Evolutionary conservation across 2,888 invertebrate species (phyloP).

Genomic region (Caenorhabditis doughertyi): DNA sequence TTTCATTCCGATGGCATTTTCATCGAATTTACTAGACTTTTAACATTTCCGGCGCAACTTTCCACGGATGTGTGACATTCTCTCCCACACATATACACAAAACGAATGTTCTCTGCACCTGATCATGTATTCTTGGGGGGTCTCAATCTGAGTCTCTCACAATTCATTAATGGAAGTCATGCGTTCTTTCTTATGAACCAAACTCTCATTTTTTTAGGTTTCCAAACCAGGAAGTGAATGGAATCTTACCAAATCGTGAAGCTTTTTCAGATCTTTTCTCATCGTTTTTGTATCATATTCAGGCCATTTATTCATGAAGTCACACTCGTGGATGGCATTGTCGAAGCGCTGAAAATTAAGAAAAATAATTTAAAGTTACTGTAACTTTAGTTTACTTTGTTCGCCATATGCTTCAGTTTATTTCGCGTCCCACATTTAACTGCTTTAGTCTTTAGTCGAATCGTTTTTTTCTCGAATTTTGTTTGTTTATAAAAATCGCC

Average conservation of each 20-base stretch:
- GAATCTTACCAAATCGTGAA: slow-evolving; percentile 52
- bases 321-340: slow-evolving; percentile 53
- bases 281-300: slow-evolving; percentile 21
- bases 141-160: no score
- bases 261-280: slow-evolving; percentile 32
- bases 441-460: background rate
- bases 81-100: no score
- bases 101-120: no score
- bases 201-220: background rate
- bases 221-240: slow-evolving; percentile 1
- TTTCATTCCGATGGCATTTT: background rate
- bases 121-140: no score
- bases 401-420: no score
- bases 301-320: slow-evolving; percentile 65
- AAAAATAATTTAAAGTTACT: background rate
- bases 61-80: background rate
- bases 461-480: background rate
- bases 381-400: no score
- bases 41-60: background rate
- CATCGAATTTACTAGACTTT: background rate
- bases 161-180: no score
- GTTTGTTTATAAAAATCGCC: slow-evolving; percentile 17
- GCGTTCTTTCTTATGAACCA: no score
- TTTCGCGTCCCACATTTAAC: background rate
- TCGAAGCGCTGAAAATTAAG: slow-evolving; percentile 60